A percentile compares a stretch with the other conserved stretches of the same genome.
Conservation (phyloP, 2,797 vertebrate species). For the Neoniphon sammara region DNA sequence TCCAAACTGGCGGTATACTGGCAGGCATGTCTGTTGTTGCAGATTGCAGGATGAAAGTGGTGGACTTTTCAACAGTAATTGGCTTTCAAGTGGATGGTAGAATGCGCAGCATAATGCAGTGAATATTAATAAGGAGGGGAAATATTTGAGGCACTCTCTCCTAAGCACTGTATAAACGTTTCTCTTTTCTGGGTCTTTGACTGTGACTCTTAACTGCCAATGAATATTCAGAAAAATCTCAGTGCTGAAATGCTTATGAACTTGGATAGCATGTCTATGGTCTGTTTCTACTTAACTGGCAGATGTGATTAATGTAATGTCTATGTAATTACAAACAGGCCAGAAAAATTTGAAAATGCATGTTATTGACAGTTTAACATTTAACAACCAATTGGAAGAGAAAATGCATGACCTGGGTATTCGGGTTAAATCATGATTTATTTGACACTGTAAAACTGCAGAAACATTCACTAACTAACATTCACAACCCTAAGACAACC, state of each 20-base stretch:
- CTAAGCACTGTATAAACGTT: constrained; percentile 33
- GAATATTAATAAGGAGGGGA: constrained; percentile 74
- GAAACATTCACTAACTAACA: not conserved
- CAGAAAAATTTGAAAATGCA: not conserved
- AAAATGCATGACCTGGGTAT: too few relatives aligned
- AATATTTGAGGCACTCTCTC: constrained; percentile 49
- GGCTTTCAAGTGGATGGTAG: constrained; percentile 76
- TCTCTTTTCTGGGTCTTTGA: constrained; percentile 41
- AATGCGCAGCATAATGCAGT: constrained; percentile 66
- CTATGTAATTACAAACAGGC: not conserved
- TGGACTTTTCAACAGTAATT: constrained; percentile 77
- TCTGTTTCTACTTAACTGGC: not conserved
- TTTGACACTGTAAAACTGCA: too few relatives aligned
- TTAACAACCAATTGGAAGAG: not conserved
- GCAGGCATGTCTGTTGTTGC: constrained; percentile 60
- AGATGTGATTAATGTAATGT: not conserved
- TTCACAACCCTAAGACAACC: not conserved
- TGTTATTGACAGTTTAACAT: too few relatives aligned
- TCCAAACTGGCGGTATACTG: constrained; percentile 43
- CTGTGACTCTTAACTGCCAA: constrained; percentile 38
- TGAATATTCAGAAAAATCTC: constrained; percentile 30
- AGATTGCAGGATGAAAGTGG: constrained; percentile 71
- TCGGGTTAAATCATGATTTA: too few relatives aligned
- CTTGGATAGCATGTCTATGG: not conserved
- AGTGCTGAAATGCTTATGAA: constrained; percentile 3